Evolutionary conservation across 2,797 vertebrate genomes (phyloP), one percentile per base, ranked within the genome.

Genomic region (Sternotherus odoratus): DNA sequence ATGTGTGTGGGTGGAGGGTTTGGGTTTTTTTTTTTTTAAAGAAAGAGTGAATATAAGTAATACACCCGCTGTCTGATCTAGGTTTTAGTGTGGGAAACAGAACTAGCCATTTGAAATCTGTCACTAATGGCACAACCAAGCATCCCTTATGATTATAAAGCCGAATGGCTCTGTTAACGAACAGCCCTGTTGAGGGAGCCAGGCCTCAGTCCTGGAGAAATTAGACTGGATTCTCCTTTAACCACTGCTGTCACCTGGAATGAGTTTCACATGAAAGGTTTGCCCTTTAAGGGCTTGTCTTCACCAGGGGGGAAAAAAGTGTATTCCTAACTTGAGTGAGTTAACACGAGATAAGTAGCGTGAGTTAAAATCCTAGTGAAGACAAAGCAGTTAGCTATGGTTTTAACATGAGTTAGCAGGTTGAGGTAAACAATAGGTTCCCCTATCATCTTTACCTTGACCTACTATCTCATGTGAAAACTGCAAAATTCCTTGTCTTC

Each of bases 21-120:
- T 87, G 85, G 50, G 13, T 90, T 94, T 53, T 85, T 93, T 94
- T 83, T 69, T 53, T 85, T 94, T 94, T 83, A 63, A 66, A 66
- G 16, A 36, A 46, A 48, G 43, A 54, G 54, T 91, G 43, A 86
- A 90, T 87, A 50, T 49, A 84, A 80, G 15, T 82, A 85, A 60
- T 60, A 85, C 66, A 11, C 28, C 92, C 78, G 63, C n/a, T 51
- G 77, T 63, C 36, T 75, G 84, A 80, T 93, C 39, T 26, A 83
- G 56, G 82, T 80, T 89, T 93, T 85, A 60, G 43, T 46, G 43
- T 56, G 48, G 75, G 48, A 94, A 82, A 79, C 26, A 86, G 78
- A 91, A 56, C 19, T 89, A 69, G 89, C 72, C 77, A 13, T 90
- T 85, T 87, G 36, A 95, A 90, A 89, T 60, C 84, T 93, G 87